phyloP scores from a whole-genome alignment of 2,888 invertebrate species.

The Eucera pruinosa region DNA sequence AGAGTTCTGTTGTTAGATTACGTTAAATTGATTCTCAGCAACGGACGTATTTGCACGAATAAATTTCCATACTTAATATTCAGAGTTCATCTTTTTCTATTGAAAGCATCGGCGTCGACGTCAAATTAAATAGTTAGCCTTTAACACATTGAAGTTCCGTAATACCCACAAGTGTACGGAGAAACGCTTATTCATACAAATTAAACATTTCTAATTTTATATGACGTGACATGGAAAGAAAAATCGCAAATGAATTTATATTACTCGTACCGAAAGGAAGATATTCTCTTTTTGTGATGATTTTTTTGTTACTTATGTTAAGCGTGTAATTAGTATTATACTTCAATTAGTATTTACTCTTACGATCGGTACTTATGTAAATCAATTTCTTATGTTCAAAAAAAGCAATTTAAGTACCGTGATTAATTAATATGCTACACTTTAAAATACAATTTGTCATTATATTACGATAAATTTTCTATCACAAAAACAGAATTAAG shows the following conservation, averaged over 20 bases:
- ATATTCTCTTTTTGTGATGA: too few species aligned
- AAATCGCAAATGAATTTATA: background rate
- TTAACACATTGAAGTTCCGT: background rate
- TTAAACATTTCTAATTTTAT: background rate
- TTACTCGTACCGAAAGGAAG: background rate
- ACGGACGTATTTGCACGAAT: background rate
- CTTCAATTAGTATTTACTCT: too few species aligned
- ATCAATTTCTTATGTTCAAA: too few species aligned
- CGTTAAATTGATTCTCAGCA: background rate
- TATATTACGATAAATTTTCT: too few species aligned
- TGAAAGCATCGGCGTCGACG: background rate
- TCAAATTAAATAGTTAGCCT: background rate
- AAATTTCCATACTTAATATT: constrained; percentile 3
- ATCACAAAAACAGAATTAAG: too few species aligned
- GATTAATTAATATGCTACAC: too few species aligned
- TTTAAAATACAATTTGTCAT: too few species aligned
- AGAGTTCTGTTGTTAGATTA: background rate
- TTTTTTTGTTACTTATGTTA: too few species aligned
- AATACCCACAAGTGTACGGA: background rate
- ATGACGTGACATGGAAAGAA: background rate
- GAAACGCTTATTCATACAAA: background rate
- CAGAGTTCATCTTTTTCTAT: background rate
- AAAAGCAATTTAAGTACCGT: too few species aligned
- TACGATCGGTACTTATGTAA: too few species aligned
- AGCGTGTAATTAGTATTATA: too few species aligned